These are phyloP conservation scores for Acanthochromis polyacanthus DNA, from an alignment of 2,113 vertebrate species.

Conservation along the genomic window DNA sequence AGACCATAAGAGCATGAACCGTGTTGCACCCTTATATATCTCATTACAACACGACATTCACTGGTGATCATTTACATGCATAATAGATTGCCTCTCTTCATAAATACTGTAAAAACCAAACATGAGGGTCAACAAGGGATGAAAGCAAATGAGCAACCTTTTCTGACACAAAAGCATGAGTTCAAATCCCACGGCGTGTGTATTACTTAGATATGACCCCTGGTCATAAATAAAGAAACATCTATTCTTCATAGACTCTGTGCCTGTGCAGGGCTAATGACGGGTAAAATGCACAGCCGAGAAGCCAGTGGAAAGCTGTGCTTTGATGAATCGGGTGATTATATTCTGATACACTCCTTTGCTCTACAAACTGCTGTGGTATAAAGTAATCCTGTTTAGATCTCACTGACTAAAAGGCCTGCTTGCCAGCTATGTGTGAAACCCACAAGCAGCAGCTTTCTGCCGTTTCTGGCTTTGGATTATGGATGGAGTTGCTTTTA, in stretches of 20 bases:
- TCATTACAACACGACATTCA: slow-evolving; percentile 38
- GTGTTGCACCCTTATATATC: slow-evolving; percentile 5
- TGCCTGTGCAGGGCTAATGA: slow-evolving; percentile 55
- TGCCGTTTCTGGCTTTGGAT: slow-evolving; percentile 49
- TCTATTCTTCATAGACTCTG: slow-evolving; percentile 37
- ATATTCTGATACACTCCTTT: slow-evolving; percentile 75
- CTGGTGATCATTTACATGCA: slow-evolving; percentile 29
- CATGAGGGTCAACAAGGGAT: slow-evolving; percentile 26
- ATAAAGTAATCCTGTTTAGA: slow-evolving; percentile 76
- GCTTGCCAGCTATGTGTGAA: slow-evolving; percentile 61
- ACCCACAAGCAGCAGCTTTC: slow-evolving; percentile 59
- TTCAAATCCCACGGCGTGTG: slow-evolving; percentile 22
- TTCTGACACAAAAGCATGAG: slow-evolving; percentile 1
- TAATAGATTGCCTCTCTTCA: slow-evolving; percentile 29
- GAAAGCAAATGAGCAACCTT: slow-evolving; percentile 37
- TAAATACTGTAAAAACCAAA: slow-evolving; percentile 20
- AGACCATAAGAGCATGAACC: background rate
- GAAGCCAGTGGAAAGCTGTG: slow-evolving; percentile 53
- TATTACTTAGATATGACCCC: slow-evolving; percentile 26
- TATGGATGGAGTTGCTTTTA: slow-evolving; percentile 55
- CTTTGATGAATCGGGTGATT: slow-evolving; percentile 77
- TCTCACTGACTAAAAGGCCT: slow-evolving; percentile 65
- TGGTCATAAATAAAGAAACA: slow-evolving; percentile 41
- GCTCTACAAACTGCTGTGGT: slow-evolving; percentile 72
- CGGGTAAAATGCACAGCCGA: slow-evolving; percentile 63